These are phyloP conservation scores for Notarius quadriscutis DNA, from an alignment of 2,113 vertebrate species.

Conservation along the genomic window DNA sequence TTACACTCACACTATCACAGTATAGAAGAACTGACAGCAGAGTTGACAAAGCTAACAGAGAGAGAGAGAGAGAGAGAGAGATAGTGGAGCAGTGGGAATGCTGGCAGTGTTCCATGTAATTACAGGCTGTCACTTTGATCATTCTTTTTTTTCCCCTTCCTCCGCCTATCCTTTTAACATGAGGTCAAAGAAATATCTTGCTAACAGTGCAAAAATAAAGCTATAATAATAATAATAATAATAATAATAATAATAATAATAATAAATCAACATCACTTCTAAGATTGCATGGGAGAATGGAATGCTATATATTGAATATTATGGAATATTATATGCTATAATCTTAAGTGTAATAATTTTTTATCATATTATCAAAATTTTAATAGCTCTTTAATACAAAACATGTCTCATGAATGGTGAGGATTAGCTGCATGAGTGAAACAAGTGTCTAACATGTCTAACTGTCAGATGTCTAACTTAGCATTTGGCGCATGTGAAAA, in stretches of 20 bases:
- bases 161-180: background rate
- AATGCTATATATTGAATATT: no score
- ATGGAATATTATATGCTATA: background rate
- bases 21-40: background rate
- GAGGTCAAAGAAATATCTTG: background rate
- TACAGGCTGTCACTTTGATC: constrained; percentile 30
- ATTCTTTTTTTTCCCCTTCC: constrained; percentile 16
- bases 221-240: background rate
- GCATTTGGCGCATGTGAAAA: background rate
- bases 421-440: background rate
- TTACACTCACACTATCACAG: constrained; percentile 20
- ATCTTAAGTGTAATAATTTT: background rate
- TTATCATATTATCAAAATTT: background rate
- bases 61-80: constrained; percentile 22
- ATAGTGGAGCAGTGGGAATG: constrained; percentile 47
- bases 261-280: background rate
- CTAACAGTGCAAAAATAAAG: background rate
- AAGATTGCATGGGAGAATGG: background rate
- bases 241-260: background rate
- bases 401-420: background rate
- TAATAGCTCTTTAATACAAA: background rate
- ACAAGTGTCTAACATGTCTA: background rate
- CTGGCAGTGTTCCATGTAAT: constrained; percentile 33
- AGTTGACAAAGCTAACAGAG: constrained; percentile 18
- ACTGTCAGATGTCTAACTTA: background rate